These are phyloP conservation scores for Dipus sagitta DNA, from an alignment of 2,797 vertebrate genomes.

Conservation along the genomic window DNA sequence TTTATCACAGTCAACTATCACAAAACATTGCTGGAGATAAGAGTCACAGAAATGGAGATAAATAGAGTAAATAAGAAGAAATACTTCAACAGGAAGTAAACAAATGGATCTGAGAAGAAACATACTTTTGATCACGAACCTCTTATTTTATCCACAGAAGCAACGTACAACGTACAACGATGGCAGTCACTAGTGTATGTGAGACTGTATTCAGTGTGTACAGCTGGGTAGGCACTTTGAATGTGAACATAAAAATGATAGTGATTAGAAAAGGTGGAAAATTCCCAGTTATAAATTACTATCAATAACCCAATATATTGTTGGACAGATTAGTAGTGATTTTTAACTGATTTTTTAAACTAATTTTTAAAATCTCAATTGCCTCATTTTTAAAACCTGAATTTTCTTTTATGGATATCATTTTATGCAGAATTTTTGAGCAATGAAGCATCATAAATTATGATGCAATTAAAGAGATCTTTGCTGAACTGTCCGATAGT, in stretches of 20 bases:
- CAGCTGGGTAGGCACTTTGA: conserved; percentile 80
- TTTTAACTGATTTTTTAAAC: conserved; percentile 62
- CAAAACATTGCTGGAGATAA: conserved; percentile 57
- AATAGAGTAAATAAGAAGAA: conserved; percentile 51
- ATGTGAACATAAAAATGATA: conserved; percentile 75
- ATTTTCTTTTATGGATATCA: conserved; percentile 50
- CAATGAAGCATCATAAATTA: conserved; percentile 56
- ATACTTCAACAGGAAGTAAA: conserved; percentile 38
- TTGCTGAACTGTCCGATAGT: conserved; percentile 47
- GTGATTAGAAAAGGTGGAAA: conserved; percentile 69
- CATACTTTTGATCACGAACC: conserved; percentile 8
- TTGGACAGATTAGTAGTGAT: conserved; percentile 60
- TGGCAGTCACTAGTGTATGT: conserved; percentile 7
- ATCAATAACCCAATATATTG: conserved; percentile 61
- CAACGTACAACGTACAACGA: conserved; percentile 16
- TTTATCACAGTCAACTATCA: conserved; percentile 21
- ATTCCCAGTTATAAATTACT: conserved; percentile 61
- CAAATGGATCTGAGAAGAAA: conserved; percentile 36
- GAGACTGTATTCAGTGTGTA: conserved; percentile 64
- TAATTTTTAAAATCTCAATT: neutral
- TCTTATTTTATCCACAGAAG: conserved; percentile 42
- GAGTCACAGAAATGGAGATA: conserved; percentile 58
- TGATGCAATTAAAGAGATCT: conserved; percentile 52
- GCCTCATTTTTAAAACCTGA: conserved; percentile 48
- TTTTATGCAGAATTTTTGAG: conserved; percentile 63